Base-by-base conservation (phyloP, 92 coral and sea anemone species). In the Epizoanthus stellaris region DNA sequence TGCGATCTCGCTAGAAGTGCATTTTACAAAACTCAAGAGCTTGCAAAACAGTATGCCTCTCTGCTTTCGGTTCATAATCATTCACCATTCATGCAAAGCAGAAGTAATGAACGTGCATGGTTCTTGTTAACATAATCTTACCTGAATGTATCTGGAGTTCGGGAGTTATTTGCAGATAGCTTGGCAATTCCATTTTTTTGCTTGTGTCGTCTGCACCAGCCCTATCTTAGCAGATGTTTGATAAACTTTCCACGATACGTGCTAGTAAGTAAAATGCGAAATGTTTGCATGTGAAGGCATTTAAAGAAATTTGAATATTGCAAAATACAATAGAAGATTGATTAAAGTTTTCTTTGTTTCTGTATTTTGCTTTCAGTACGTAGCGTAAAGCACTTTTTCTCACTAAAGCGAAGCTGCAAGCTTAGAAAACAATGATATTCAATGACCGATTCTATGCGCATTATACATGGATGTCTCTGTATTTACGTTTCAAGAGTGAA, bases 301-400 rank as follows among this genome's bases (percentile, higher is more conserved):
- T 68, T 34, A 36, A 68, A 17, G n/a, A 11, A 5, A 68, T 68
- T 68, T 68, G 73, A 68, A 68, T 68, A 15, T 38, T 38, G 6
- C n/a, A 68, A 68, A 4, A 40, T 67, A 23, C 25, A 23, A 23
- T 23, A 23, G 25, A 23, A 23, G 25, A 23, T 23, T 23, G 25
- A 66, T 66, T 67, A 34, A 13, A 67, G 40, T 34, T 13, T 67
- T 34, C 73, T 67, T 67, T 67, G 72, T 67, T 67, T 34, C 34
- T 66, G 40, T 23, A 64, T 25, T 4, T 67, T 25, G 14, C n/a
- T 67, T 34, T 67, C 47, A 30, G 70, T 6, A n/a, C 14, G 19
- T 14, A 20, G 43, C 72, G 39, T 30, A 67, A 67, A 68, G 39
- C 73, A 14, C 39, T 45, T 38, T 61, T 68, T 30, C 56, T 52